Evolutionary conservation across 1,140 invertebrate species (phyloP).

Genomic region (Heliconius eleuchia): DNA sequence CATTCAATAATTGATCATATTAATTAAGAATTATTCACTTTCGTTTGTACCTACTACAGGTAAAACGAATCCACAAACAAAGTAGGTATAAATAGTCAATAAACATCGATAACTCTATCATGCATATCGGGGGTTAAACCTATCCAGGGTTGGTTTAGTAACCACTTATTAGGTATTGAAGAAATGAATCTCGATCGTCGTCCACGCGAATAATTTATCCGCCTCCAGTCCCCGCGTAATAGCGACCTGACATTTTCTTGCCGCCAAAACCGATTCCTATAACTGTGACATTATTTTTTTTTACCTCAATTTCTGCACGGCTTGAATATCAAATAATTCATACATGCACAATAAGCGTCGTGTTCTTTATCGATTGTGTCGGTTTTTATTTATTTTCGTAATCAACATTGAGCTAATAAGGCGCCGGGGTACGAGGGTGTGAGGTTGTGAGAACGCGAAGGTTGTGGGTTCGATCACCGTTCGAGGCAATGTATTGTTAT

Average conservation of each 20-base stretch:
- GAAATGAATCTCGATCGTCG: constrained; percentile 35
- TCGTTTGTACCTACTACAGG: no score
- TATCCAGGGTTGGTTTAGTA: constrained; percentile 24
- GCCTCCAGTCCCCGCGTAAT: constrained; percentile 9
- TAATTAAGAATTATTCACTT: no score
- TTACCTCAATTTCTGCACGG: neutral
- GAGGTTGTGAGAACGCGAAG: no score
- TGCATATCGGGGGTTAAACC: constrained; percentile 4
- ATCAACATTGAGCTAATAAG: no score
- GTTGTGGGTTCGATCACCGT: no score
- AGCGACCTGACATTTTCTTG: constrained; percentile 19
- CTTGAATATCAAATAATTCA: constrained; percentile 1
- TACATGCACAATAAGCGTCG: neutral
- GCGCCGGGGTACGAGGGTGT: no score
- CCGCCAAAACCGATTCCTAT: constrained; percentile 18
- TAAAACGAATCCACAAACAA: neutral
- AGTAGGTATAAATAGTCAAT: neutral
- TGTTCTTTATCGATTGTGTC: neutral
- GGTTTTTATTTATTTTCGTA: neutral
- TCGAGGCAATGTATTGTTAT: no score
- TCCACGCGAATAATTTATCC: constrained; percentile 29
- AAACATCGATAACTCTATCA: constrained; percentile 13
- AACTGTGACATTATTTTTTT: constrained; percentile 10
- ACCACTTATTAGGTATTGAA: constrained; percentile 33
- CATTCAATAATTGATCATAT: no score